Evolutionary conservation across 2,113 vertebrate genomes (phyloP), one percentile per base, ranked within the genome.

Genomic region (Lasiurus borealis): DNA sequence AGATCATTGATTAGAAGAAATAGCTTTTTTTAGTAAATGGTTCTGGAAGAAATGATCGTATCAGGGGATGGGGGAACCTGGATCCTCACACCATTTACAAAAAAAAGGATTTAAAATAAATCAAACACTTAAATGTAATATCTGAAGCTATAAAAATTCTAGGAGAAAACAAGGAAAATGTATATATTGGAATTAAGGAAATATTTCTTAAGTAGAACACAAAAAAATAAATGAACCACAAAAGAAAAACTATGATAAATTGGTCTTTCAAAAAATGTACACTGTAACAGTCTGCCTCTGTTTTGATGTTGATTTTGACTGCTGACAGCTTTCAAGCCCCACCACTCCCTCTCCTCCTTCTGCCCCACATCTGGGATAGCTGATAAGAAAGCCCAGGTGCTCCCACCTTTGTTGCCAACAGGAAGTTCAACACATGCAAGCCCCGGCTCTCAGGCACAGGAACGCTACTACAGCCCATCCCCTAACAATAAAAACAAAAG

Each of bases 401-500:
- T 95, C 80, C 92, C 36, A 92, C 92, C 92, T 97, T 94, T 93
- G 92, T 81, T 95, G 92, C 87, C 87, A 87, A 94, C 29, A 34
- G 89, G 89, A 97, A 92, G 46, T 93, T 93, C 73, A 91, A 85
- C 44, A 69, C 50, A 80, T 6, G 25, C 69, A 84, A 93, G 69
- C 46, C 52, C 64, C 10, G 19, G 85, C 93, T 44, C 31, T 93
- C 69, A 8, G 9, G 40, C 62, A 14, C 73, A 83, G 95, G 83
- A 96, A 75, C 31, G 54, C 78, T 97, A n/a, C 18, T 25, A 71
- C 62, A 89, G 34, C 54, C 34, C n/a, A 4, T 25, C 72, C 44
- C 48, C 64, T 19, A 48, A 78, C 73, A 87, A 76, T 82, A 36
- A 75, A 86, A 91, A 50, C 44, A 75, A 80, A 44, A 85, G 50